These are phyloP conservation scores for Apteryx owenii DNA, from an alignment of 2,113 vertebrate species.

Conservation along the genomic window DNA sequence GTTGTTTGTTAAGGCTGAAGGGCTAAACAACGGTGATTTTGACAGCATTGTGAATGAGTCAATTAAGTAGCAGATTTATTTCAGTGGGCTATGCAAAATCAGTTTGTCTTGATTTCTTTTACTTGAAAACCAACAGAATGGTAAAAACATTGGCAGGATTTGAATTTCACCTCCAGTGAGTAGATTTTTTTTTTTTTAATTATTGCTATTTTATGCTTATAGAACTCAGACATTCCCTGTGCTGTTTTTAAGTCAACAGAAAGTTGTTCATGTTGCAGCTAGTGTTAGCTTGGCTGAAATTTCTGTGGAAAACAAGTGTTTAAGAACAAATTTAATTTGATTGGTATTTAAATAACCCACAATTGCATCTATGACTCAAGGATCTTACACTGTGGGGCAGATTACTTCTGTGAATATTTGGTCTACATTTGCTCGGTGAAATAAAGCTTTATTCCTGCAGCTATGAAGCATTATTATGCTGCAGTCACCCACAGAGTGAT, in stretches of 20 bases:
- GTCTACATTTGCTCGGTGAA: slow-evolving; percentile 3
- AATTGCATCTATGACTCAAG: neutral
- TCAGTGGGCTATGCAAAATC: neutral
- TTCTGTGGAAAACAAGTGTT: neutral
- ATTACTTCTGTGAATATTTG: neutral
- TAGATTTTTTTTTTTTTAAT: neutral
- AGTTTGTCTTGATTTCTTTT: neutral
- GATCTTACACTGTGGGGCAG: neutral
- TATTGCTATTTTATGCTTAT: neutral
- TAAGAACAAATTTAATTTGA: neutral
- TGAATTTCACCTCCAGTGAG: neutral
- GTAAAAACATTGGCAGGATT: neutral
- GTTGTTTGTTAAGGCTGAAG: neutral
- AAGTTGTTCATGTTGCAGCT: neutral
- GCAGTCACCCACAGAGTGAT: neutral
- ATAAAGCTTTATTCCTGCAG: neutral
- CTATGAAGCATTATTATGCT: neutral
- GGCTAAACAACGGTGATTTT: neutral
- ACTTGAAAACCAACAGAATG: neutral
- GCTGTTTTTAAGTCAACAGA: neutral
- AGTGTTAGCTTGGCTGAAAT: neutral
- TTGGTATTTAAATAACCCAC: neutral
- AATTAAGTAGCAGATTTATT: neutral
- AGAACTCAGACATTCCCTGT: neutral
- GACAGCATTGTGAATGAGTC: neutral